Base-by-base conservation (phyloP, 2,113 vertebrate genomes). In the Leptosomus discolor region DNA sequence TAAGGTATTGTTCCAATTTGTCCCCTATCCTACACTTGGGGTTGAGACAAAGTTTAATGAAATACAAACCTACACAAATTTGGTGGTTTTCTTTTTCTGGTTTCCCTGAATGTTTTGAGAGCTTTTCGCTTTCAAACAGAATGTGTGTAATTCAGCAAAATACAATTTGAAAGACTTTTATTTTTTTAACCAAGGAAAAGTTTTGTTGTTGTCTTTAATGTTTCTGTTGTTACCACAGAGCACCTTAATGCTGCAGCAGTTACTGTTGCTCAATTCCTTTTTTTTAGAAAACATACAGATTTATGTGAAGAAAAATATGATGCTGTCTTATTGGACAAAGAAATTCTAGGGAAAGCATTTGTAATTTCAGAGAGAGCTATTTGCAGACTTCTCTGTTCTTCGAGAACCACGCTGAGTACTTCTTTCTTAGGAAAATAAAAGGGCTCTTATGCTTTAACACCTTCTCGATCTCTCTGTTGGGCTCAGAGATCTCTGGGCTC, bases 11-110 rank as follows among this genome's bases (percentile, higher is more conserved):
- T 97, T 76, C 57, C 15, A 12, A 4, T 32, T 73, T 53, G 89
- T 92, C 89, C 89, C 51, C 78, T 93, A 3, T 82, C 90, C 91
- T 96, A 90, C 87, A 90, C 88, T 80, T 70, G 58, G 45, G 64
- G 3, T 61, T 83, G 85, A 93, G 76, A 63, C 90, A 71, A 77
- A 90, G 79, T 54, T 82, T 93, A 88, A 91, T 80, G 94, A 96
- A 96, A 89, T 92, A 71, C 37, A 93, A 95, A 89, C 85, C 85
- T 92, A 92, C 89, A 91, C 91, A 92, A 5, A 70, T 58, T 45
- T 23, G 43, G 54, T 67, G 26, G 9, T 3, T 80, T 65, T 85
- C 16, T 60, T 73, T n/a, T 75, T 85, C 41, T 93, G 50, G 5
- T 92, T 75, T 78, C 82, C 57, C 60, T 63, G 60, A 85, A 75